Evolutionary conservation across 2,888 invertebrate genomes (phyloP), one percentile per base, ranked within the genome.

Genomic region (Trissolcus japonicus): DNA sequence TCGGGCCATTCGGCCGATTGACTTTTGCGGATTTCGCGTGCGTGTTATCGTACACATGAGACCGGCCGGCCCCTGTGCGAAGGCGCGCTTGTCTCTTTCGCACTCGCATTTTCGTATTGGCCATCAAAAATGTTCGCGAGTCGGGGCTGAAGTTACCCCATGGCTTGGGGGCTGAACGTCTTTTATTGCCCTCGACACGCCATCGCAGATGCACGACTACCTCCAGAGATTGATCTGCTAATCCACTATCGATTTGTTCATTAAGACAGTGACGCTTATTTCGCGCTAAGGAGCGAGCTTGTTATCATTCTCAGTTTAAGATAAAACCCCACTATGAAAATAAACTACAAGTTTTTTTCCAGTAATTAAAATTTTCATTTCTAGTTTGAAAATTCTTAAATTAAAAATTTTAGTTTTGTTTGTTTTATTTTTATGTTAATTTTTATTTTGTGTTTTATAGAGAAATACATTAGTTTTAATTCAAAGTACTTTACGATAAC

Each of bases 11-110:
- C 59, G 65, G 16, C 59, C 72, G 72, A 65, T 72, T 72, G 63
- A 72, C 67, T 60, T 66, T 67, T 66, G 55, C 61, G 73, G 74
- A 67, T 74, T 74, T 74, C 40, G 74, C 74, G 74, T 75, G 74
- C 59, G 9, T 57, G 74, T 68, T 74, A 74, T 74, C 75, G 63
- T 55, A 63, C 68, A 63, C 68, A 63, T 50, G 59, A 75, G 67
- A 62, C 61, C 48, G 6, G 7, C 13, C 59, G 25, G 53, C 35
- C 57, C 19, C 40, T 9, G 40, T 25, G 50, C 21, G 55, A 59
- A 40, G 17, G 54, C 54, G 7, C 43, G 35, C 53, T 50, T 14
- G 59, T 65, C 65, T 63, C 71, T 57, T 71, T 71, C 56, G 71
- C 73, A 66, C 65, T 61, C 56, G 53, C 74, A 57, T 74, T 67